Percentiles rank a stretch among this genome's conserved stretches.
phyloP scores from a whole-genome alignment of 1,140 invertebrate species.

The Hylaeus anthracinus region DNA sequence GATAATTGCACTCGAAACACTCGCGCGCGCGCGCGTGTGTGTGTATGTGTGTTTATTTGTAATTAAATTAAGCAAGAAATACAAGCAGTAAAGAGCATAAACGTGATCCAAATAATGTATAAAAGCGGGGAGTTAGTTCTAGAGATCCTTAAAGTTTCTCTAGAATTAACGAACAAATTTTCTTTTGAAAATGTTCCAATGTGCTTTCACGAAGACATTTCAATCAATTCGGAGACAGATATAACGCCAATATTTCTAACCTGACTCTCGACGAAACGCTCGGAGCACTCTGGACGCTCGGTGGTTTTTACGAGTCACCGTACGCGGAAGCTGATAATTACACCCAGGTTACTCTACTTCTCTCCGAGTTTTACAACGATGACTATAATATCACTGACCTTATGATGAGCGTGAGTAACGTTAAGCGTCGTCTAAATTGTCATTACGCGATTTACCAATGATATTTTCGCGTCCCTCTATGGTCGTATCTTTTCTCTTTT shows the following conservation, averaged over 20 bases:
- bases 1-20: conserved; percentile 19
- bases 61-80: too few relatives aligned
- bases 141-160: too few relatives aligned
- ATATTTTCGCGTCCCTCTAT: neutral
- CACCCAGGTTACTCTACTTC: conserved; percentile 1
- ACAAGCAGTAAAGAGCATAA: too few relatives aligned
- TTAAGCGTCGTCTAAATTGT: neutral
- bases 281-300: conserved; percentile 14
- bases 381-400: conserved; percentile 43
- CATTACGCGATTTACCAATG: too few relatives aligned
- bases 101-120: too few relatives aligned
- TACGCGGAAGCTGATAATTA: neutral
- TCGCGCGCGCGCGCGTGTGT: too few relatives aligned
- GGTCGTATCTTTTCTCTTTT: too few relatives aligned
- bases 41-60: too few relatives aligned
- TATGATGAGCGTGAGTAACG: conserved; percentile 45
- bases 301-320: conserved; percentile 39
- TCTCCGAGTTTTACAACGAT: conserved; percentile 13
- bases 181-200: too few relatives aligned
- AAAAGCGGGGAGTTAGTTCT: too few relatives aligned
- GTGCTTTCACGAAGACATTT: neutral
- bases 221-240: neutral
- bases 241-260: conserved; percentile 33
- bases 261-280: conserved; percentile 21
- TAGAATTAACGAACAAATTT: too few relatives aligned